A percentile compares a stretch with the other conserved stretches of the same genome.
Conservation (phyloP, 2,888 invertebrate genomes). For the Drosophila nr. medialis region DNA sequence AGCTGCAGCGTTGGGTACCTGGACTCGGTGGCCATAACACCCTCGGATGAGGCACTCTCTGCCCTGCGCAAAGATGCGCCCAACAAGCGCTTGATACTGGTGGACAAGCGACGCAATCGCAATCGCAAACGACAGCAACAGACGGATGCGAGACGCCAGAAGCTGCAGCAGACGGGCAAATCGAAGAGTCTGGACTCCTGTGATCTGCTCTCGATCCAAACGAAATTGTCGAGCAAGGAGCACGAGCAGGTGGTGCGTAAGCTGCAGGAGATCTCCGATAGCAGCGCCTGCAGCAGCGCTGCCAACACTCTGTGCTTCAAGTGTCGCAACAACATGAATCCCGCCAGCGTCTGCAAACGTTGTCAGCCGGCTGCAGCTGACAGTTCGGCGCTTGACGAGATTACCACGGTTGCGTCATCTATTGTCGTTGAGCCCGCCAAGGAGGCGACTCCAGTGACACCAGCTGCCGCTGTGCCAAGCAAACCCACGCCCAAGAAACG, state of each 20-base stretch:
- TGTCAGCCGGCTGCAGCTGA: conserved; percentile 65
- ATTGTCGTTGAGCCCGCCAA: conserved; percentile 47
- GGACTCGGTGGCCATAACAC: conserved; percentile 92
- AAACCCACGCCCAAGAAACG: conserved; percentile 80
- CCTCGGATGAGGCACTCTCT: conserved; percentile 90
- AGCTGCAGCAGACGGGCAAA: conserved; percentile 84
- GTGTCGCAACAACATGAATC: conserved; percentile 76
- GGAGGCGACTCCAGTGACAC: conserved; percentile 20
- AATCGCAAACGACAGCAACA: conserved; percentile 79
- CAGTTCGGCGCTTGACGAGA: conserved; percentile 58
- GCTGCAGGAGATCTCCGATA: conserved; percentile 82
- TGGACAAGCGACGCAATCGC: conserved; percentile 88
- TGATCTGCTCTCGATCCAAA: conserved; percentile 87
- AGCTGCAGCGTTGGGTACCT: conserved; percentile 96
- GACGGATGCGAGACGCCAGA: conserved; percentile 82
- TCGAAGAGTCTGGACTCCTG: conserved; percentile 94
- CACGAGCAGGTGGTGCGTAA: conserved; percentile 78
- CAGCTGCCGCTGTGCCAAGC: conserved; percentile 22
- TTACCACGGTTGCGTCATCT: conserved; percentile 38
- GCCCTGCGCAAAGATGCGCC: conserved; percentile 91
- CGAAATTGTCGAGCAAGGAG: conserved; percentile 73
- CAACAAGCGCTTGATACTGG: conserved; percentile 89
- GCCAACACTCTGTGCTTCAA: conserved; percentile 77
- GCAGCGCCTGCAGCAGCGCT: conserved; percentile 77
- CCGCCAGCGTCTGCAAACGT: conserved; percentile 78